These are phyloP conservation scores for Leucophenga montana DNA, from an alignment of 2,888 invertebrate species.

Conservation along the genomic window DNA sequence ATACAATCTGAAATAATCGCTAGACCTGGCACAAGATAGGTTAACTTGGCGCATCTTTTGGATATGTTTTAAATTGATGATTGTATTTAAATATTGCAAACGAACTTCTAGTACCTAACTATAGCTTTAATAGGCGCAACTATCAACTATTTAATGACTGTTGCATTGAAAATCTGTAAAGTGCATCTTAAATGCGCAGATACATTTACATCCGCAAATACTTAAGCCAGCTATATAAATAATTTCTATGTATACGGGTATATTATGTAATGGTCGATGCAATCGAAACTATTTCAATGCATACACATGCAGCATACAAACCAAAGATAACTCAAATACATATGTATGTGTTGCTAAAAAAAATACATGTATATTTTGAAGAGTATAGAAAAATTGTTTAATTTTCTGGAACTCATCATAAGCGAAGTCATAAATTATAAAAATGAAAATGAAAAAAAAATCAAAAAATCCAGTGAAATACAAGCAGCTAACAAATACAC, in stretches of 20 bases:
- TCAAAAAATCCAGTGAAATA: constrained; percentile 28
- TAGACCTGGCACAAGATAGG: no score
- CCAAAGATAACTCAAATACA: not conserved
- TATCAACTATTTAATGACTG: no score
- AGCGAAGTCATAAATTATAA: constrained; percentile 67
- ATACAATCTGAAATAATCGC: no score
- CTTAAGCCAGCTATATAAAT: constrained; percentile 44
- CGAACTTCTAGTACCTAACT: no score
- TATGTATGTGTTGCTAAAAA: no score
- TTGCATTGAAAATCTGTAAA: no score
- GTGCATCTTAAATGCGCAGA: no score
- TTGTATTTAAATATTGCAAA: no score
- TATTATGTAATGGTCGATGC: constrained; percentile 16
- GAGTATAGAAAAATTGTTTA: constrained; percentile 58
- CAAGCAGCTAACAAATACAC: constrained; percentile 23
- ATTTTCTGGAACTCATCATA: constrained; percentile 72
- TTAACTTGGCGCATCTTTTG: no score
- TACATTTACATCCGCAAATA: constrained; percentile 9
- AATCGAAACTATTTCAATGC: constrained; percentile 1
- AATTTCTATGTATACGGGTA: constrained; percentile 28
- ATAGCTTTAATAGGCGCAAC: no score
- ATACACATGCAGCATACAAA: not conserved
- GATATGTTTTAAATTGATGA: no score
- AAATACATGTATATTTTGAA: constrained; percentile 33
- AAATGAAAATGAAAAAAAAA: constrained; percentile 40